Percentiles rank a stretch among this genome's conserved stretches.
Evolutionary conservation across 2,797 vertebrate genomes (phyloP).

Genomic region (Botia kubotai): DNA sequence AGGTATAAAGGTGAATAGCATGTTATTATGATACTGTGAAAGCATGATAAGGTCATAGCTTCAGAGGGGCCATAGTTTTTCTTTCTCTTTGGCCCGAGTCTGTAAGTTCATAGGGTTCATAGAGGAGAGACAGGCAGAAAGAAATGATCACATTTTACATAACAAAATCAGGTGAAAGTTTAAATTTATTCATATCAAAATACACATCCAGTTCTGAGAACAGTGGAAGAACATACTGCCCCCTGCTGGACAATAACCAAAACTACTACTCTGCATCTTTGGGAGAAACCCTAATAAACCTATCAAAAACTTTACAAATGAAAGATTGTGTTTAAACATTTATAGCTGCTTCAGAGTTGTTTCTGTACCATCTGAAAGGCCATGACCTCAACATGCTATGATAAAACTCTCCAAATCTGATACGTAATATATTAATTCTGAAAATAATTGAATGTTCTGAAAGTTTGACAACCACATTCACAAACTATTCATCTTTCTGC

Average conservation of each 20-base stretch:
- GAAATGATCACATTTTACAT: conserved; percentile 17
- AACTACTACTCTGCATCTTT: neutral
- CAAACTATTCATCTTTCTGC: neutral
- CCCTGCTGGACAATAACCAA: conserved; percentile 56
- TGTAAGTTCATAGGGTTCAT: conserved; percentile 60
- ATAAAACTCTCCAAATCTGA: neutral
- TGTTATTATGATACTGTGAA: conserved; percentile 46
- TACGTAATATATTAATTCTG: no score
- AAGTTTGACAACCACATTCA: neutral
- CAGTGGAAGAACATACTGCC: conserved; percentile 57
- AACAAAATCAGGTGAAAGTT: conserved; percentile 35
- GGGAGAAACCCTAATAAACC: no score
- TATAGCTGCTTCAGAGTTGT: neutral
- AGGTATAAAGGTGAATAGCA: conserved; percentile 40
- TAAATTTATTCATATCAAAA: conserved; percentile 29
- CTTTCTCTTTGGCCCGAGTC: conserved; percentile 26
- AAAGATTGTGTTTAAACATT: no score
- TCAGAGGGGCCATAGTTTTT: conserved; percentile 5
- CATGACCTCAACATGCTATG: neutral
- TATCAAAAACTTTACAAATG: no score
- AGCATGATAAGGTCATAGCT: conserved; percentile 46
- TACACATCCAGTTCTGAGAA: neutral
- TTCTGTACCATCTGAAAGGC: neutral
- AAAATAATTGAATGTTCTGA: no score
- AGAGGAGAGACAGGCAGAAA: conserved; percentile 19